These are phyloP conservation scores for Hydrotaea cyrtoneurina DNA, from an alignment of 2,888 invertebrate species.

Conservation along the genomic window DNA sequence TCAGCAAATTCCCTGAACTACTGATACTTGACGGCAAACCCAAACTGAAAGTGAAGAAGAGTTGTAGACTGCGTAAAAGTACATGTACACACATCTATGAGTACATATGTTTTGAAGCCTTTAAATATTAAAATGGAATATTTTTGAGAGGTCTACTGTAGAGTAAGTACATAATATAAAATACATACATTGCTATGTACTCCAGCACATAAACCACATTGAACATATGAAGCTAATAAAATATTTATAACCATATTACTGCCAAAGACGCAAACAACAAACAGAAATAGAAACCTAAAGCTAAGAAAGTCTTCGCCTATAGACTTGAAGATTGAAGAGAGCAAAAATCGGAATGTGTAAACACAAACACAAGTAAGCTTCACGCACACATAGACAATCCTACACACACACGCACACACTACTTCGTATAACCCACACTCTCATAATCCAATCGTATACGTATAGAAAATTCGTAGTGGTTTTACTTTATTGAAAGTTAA, in stretches of 20 bases:
- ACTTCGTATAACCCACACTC: not conserved
- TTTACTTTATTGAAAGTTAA: conserved; percentile 9
- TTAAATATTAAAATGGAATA: conserved; percentile 20
- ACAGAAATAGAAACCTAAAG: not conserved
- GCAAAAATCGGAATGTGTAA: not conserved
- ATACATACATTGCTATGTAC: too few relatives aligned
- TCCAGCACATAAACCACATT: conserved; percentile 30
- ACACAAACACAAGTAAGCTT: not conserved
- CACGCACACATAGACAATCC: not conserved
- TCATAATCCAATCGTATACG: not conserved
- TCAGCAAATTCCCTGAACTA: not conserved
- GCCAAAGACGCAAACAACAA: not conserved
- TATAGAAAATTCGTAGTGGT: conserved; percentile 4
- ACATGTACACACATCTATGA: not conserved
- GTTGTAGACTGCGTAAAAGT: not conserved
- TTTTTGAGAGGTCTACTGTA: not conserved
- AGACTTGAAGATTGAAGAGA: not conserved
- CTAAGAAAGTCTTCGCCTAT: not conserved
- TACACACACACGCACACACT: not conserved
- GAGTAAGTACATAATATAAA: not conserved
- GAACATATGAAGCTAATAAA: conserved; percentile 41
- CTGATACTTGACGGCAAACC: not conserved
- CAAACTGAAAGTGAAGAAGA: not conserved
- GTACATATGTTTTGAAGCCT: not conserved
- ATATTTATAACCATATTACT: conserved; percentile 46